These are phyloP conservation scores for Atrina japonica DNA, from an alignment of 2,888 invertebrate species.

Conservation along the genomic window DNA sequence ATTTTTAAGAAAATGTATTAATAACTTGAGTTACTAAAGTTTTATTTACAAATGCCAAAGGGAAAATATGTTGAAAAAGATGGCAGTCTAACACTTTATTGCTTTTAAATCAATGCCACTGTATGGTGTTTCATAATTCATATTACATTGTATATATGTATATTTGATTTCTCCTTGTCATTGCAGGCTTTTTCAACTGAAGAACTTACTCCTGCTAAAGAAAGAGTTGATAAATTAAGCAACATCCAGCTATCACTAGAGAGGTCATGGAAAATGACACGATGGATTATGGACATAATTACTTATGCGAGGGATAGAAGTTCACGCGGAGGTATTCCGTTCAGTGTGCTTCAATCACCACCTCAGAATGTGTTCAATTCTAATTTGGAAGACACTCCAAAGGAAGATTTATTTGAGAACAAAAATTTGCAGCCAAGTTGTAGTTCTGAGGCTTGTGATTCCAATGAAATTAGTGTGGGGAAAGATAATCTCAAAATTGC, in stretches of 20 bases:
- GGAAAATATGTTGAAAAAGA: no score
- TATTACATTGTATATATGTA: no score
- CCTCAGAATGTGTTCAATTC: conserved; percentile 28
- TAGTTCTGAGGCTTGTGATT: conserved; percentile 54
- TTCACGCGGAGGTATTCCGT: conserved; percentile 78
- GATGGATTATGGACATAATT: conserved; percentile 98
- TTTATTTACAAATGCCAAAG: no score
- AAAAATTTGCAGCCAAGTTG: conserved; percentile 61
- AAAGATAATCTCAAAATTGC: conserved; percentile 74
- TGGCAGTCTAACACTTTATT: no score
- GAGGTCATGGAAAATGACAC: conserved; percentile 93
- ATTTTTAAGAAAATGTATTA: no score
- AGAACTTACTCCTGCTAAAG: conserved; percentile 92
- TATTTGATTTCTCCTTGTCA: no score
- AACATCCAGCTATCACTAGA: conserved; percentile 93
- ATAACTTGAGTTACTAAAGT: no score
- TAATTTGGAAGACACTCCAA: conserved; percentile 27
- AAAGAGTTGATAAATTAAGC: conserved; percentile 90
- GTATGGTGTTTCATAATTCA: no score
- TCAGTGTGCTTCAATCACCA: conserved; percentile 67
- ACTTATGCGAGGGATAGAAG: conserved; percentile 93
- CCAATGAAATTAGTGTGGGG: conserved; percentile 72
- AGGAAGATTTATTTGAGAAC: conserved; percentile 56
- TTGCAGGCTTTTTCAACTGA: conserved; percentile 91
- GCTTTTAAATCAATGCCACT: no score